Conservation (phyloP, 2,888 invertebrate genomes). For the Galeruca laticollis region DNA sequence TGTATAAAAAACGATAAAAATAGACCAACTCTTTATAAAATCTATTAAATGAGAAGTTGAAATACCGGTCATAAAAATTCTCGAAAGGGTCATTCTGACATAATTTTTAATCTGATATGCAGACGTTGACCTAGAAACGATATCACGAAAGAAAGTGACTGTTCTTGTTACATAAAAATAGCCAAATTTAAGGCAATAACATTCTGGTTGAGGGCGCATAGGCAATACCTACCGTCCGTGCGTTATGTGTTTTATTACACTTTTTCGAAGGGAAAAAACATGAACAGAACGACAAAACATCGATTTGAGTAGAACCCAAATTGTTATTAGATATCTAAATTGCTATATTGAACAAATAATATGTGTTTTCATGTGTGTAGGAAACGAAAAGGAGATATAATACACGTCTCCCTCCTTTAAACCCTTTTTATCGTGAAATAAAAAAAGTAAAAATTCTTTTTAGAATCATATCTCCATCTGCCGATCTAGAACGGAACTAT, state of each 20-base stretch:
- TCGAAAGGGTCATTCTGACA: slow-evolving; percentile 11
- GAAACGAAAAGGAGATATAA: not conserved
- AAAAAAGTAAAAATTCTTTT: not conserved
- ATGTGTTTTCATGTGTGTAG: slow-evolving; percentile 8
- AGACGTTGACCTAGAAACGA: slow-evolving; percentile 30
- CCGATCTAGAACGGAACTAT: not conserved
- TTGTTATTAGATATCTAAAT: slow-evolving; percentile 36
- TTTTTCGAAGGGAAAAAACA: slow-evolving; percentile 20
- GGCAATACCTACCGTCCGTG: slow-evolving; percentile 1
- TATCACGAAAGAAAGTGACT: slow-evolving; percentile 31
- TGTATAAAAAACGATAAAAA: too few relatives aligned
- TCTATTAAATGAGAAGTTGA: too few relatives aligned
- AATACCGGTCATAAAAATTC: not conserved
- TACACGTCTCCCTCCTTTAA: too few relatives aligned
- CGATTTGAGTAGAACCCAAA: slow-evolving; percentile 19
- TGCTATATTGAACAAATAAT: slow-evolving; percentile 38
- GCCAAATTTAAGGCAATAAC: slow-evolving; percentile 35
- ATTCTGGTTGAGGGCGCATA: slow-evolving; percentile 30
- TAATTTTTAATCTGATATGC: slow-evolving; percentile 37
- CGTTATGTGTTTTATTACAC: slow-evolving; percentile 19
- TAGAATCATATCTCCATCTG: too few relatives aligned
- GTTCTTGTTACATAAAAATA: slow-evolving; percentile 32
- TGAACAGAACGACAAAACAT: slow-evolving; percentile 10
- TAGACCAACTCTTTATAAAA: too few relatives aligned
- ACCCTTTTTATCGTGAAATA: not conserved